Conservation (phyloP, 2,888 invertebrate genomes). For the Phasia obesa region DNA sequence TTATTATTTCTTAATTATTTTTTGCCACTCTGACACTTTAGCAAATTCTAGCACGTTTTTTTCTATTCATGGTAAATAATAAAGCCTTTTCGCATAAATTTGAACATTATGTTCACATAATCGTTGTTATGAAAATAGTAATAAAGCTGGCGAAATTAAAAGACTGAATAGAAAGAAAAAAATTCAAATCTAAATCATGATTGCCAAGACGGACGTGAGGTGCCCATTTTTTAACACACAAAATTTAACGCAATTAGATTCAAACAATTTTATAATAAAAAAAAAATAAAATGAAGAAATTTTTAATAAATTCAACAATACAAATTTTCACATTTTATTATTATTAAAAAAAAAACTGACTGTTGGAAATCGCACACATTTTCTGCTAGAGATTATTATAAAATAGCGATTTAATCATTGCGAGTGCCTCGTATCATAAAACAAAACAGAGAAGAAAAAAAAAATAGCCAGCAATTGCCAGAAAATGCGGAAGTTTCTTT, state of each 20-base stretch:
- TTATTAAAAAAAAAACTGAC: neutral
- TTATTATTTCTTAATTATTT: too few relatives aligned
- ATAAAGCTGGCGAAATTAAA: neutral
- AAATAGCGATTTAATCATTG: slow-evolving; percentile 7
- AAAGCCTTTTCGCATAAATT: too few relatives aligned
- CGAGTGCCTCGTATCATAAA: slow-evolving; percentile 8
- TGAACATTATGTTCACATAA: too few relatives aligned
- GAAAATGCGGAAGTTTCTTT: slow-evolving; percentile 57
- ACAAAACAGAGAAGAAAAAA: neutral
- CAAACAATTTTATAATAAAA: slow-evolving; percentile 19
- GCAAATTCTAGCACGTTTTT: too few relatives aligned
- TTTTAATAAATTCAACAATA: neutral
- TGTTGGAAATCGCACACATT: slow-evolving; percentile 15
- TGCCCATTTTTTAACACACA: slow-evolving; percentile 48
- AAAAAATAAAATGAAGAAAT: too few relatives aligned
- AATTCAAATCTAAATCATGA: slow-evolving; percentile 11
- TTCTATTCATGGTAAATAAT: too few relatives aligned
- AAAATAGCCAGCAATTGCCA: slow-evolving; percentile 41
- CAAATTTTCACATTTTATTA: too few relatives aligned
- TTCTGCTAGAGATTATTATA: slow-evolving; percentile 19
- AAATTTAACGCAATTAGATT: slow-evolving; percentile 24
- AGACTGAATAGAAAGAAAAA: neutral
- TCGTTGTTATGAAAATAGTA: too few relatives aligned
- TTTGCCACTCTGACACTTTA: too few relatives aligned
- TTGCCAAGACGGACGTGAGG: slow-evolving; percentile 53